Percentiles rank a stretch among this genome's conserved stretches.
Evolutionary conservation across 1,140 invertebrate genomes (phyloP).

Genomic region (Drosophila obscura): DNA sequence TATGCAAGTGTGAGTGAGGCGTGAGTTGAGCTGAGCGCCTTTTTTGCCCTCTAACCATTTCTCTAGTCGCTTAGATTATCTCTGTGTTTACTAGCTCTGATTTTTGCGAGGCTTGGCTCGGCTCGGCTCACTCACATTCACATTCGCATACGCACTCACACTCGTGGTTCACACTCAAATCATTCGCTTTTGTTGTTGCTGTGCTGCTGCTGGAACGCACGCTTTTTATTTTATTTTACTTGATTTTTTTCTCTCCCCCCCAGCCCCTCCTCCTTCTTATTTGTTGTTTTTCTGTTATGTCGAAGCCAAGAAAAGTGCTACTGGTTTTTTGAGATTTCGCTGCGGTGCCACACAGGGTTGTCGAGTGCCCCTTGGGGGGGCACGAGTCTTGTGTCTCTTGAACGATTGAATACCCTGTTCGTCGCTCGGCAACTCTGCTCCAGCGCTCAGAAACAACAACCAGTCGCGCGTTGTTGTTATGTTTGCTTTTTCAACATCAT

Average conservation of each 20-base stretch:
- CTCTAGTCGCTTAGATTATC: constrained; percentile 21
- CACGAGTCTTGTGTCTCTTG: too few relatives aligned
- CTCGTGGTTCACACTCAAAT: constrained; percentile 37
- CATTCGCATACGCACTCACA: constrained; percentile 47
- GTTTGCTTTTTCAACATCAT: constrained; percentile 68
- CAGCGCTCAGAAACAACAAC: constrained; percentile 14
- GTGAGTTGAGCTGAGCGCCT: constrained; percentile 36
- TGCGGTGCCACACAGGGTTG: constrained; percentile 36
- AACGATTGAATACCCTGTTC: constrained; percentile 21
- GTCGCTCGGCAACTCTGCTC: constrained; percentile 36
- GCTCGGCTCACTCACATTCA: constrained; percentile 30
- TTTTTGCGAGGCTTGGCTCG: constrained; percentile 53
- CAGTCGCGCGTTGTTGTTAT: constrained; percentile 30
- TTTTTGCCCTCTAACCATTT: constrained; percentile 45
- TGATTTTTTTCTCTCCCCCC: too few relatives aligned
- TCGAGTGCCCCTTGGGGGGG: constrained; percentile 8
- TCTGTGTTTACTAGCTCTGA: constrained; percentile 42
- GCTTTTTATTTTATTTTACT: constrained; percentile 17
- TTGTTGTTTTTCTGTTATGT: constrained; percentile 50
- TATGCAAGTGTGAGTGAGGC: constrained; percentile 12
- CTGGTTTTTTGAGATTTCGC: constrained; percentile 77
- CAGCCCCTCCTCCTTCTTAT: too few relatives aligned
- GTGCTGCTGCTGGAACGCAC: neutral
- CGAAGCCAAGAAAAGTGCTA: constrained; percentile 75
- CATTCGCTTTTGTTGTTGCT: constrained; percentile 40